Evolutionary conservation across 2,113 vertebrate species (phyloP).

Genomic region (Sprattus sprattus): DNA sequence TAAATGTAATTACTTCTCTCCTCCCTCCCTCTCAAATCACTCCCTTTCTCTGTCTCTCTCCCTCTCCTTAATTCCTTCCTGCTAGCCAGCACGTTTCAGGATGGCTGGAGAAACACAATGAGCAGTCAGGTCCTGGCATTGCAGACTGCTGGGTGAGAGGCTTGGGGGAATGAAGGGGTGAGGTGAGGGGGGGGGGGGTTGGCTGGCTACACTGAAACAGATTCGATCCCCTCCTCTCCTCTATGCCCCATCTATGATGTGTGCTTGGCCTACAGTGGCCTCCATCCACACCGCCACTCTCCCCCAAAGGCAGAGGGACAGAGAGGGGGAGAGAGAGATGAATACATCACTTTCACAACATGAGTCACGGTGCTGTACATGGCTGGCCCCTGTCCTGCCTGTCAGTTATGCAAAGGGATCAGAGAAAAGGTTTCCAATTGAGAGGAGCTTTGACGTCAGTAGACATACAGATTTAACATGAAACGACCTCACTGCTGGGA

Average conservation of each 20-base stretch:
- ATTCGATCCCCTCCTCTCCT: constrained; percentile 18
- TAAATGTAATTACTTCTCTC: constrained; percentile 92
- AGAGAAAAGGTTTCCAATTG: neutral
- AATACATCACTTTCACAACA: neutral
- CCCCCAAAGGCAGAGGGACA: constrained; percentile 10
- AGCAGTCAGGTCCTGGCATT: constrained; percentile 84
- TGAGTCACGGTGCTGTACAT: neutral
- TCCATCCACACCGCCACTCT: neutral
- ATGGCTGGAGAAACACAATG: constrained; percentile 91
- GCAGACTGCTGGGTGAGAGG: constrained; percentile 82
- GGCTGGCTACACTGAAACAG: constrained; percentile 38
- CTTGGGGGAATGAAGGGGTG: constrained; percentile 65
- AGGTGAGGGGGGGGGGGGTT: neutral
- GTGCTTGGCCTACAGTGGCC: neutral
- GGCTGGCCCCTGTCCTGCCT: neutral
- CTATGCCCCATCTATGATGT: neutral
- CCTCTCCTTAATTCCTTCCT: constrained; percentile 63
- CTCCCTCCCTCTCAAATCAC: constrained; percentile 81
- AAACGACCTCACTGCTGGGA: neutral
- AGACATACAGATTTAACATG: neutral
- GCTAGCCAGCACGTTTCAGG: constrained; percentile 84
- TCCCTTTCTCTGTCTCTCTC: constrained; percentile 70
- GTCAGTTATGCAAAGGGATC: neutral
- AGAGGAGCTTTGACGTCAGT: neutral
- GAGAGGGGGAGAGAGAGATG: constrained; percentile 20